Base-by-base conservation (phyloP, 2,797 vertebrate genomes). In the Oophaga sylvatica region DNA sequence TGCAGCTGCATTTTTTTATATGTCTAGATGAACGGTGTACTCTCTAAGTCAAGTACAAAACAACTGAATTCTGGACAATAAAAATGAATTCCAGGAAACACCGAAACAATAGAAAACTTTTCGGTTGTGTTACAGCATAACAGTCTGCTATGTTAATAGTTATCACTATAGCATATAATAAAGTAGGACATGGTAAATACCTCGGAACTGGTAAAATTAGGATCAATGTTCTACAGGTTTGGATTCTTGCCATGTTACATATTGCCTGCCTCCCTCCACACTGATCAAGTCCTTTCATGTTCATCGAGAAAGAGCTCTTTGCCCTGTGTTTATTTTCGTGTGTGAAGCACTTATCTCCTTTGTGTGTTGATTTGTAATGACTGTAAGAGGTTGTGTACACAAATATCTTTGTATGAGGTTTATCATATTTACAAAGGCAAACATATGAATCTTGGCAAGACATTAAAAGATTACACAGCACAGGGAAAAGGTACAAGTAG, bases 291-390 rank as follows among this genome's bases (percentile, higher is more conserved):
- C 60, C 59, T 85, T 77, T 85, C 59, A 65, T 29, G 73, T 56
- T 78, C n/a, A 53, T 26, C 20, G 3, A 29, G 59, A 84, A 60
- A 60, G 13, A 48, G 57, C 56, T 45, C 63, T 82, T 19, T 62
- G n/a, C 45, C 70, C 29, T 5, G 8, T 75, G 73, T 85, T 85
- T 85, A 53, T 41, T 85, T 85, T 85, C 83, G 67, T 26, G 83
- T 85, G 83, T 85, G 83, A 85, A 85, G 7, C 83, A 85, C 83
- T 84, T 84, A 77, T 65, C 60, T 41, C 41, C 31, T 85, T 77
- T 75, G 63, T 85, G 83, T 85, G 83, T 56, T 53, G 83, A 76
- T 31, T 48, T 78, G 83, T 77, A 65, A 76, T 62, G 57, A 67
- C 76, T 76, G 83, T 76, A 60, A 76, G 22, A 60, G 62, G 45